Evolutionary conservation across 1,140 invertebrate species (phyloP).

Genomic region (Scaptomyza pallida): DNA sequence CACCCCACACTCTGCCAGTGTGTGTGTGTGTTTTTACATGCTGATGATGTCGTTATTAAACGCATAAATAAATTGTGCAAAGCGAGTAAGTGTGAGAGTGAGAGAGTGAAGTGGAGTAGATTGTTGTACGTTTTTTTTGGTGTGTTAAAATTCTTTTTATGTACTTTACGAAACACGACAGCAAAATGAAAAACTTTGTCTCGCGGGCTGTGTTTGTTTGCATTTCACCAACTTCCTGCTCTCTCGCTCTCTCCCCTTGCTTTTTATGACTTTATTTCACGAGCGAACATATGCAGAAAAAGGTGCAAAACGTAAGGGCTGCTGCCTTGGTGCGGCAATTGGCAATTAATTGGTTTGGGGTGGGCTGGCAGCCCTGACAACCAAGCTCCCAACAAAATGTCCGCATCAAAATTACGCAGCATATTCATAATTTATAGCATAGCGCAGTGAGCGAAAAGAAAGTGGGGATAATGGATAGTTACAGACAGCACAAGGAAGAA

Average conservation of each 20-base stretch:
- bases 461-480: conserved; percentile 1
- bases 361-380: conserved; percentile 25
- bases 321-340: conserved; percentile 51
- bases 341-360: conserved; percentile 64
- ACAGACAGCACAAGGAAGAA: not conserved
- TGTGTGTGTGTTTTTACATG: conserved; percentile 54
- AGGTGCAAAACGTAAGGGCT: not conserved
- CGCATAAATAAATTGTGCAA: conserved; percentile 79
- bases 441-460: conserved; percentile 49
- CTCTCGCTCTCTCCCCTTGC: conserved; percentile 56
- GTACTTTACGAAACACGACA: conserved; percentile 34
- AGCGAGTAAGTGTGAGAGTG: conserved; percentile 45
- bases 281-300: conserved; percentile 45
- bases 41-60: conserved; percentile 83
- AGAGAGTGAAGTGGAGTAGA: not conserved
- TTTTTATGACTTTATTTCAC: conserved; percentile 71
- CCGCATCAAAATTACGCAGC: conserved; percentile 57
- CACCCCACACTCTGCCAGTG: conserved; percentile 21
- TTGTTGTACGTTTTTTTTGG: not conserved
- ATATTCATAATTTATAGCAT: conserved; percentile 73
- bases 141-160: conserved; percentile 33
- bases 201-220: conserved; percentile 54
- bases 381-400: conserved; percentile 43
- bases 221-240: conserved; percentile 39
- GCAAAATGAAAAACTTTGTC: conserved; percentile 46